Evolutionary conservation across 1,140 invertebrate genomes (phyloP).

Genomic region (Heliconius congener): DNA sequence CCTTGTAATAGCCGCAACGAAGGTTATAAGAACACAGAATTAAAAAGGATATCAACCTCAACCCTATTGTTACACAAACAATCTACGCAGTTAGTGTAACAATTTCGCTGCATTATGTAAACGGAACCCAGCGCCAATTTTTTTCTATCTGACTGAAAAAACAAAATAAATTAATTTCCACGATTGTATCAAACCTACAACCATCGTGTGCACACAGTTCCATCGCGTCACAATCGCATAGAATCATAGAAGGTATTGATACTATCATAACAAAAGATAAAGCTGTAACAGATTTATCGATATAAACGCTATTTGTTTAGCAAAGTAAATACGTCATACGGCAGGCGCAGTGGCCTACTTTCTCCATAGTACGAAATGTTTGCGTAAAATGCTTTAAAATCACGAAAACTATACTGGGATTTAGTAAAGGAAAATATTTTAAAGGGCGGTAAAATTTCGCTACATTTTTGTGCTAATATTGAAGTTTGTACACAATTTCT

Average conservation of each 20-base stretch:
- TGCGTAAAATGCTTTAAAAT: slow-evolving; percentile 32
- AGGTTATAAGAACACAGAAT: too few relatives aligned
- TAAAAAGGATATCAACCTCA: too few relatives aligned
- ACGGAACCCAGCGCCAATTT: too few relatives aligned
- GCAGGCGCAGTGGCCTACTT: slow-evolving; percentile 33
- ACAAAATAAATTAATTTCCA: too few relatives aligned
- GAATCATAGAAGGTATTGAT: neutral
- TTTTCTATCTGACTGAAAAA: too few relatives aligned
- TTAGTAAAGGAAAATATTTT: slow-evolving; percentile 22
- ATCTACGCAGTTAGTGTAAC: too few relatives aligned
- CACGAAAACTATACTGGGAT: slow-evolving; percentile 16
- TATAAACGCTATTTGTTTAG: slow-evolving; percentile 32
- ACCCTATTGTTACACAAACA: too few relatives aligned
- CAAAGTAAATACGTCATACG: slow-evolving; percentile 33
- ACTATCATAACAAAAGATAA: slow-evolving; percentile 6
- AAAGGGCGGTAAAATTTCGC: slow-evolving; percentile 6
- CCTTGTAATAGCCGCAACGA: too few relatives aligned
- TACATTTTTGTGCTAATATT: slow-evolving; percentile 18
- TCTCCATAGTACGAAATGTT: slow-evolving; percentile 20
- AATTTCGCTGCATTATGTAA: too few relatives aligned
- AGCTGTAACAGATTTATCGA: slow-evolving; percentile 2
- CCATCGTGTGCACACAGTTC: too few relatives aligned
- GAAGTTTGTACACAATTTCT: neutral
- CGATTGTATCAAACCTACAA: too few relatives aligned
- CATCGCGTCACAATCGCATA: neutral